phyloP scores from a whole-genome alignment of 1,140 invertebrate genomes.

The Drosophila chauvacae region DNA sequence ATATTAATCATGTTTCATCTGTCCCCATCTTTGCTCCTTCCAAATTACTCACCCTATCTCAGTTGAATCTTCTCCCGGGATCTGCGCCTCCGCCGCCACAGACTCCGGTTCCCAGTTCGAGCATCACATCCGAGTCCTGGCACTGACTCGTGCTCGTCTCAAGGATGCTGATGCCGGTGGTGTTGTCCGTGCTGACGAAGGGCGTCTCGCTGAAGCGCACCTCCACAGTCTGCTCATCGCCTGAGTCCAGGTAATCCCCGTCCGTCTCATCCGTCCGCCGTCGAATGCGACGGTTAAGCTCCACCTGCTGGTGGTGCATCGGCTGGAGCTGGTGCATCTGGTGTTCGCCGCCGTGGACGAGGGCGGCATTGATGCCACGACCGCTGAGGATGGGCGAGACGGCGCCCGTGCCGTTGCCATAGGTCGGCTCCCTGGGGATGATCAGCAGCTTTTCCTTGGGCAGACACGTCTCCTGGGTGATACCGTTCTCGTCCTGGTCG shows the following conservation, averaged over 20 bases:
- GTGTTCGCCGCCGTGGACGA: constrained; percentile 61
- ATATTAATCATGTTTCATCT: neutral
- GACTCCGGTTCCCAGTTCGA: constrained; percentile 29
- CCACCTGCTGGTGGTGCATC: constrained; percentile 55
- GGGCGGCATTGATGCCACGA: constrained; percentile 64
- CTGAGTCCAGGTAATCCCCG: constrained; percentile 68
- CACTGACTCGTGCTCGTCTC: constrained; percentile 55
- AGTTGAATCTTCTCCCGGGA: constrained; percentile 54
- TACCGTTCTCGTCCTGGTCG: constrained; percentile 75
- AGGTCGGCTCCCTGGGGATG: constrained; percentile 75
- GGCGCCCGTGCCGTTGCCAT: constrained; percentile 75
- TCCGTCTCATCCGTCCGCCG: constrained; percentile 68
- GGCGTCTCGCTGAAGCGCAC: constrained; percentile 80
- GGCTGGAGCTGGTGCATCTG: constrained; percentile 44
- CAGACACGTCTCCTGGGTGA: constrained; percentile 77
- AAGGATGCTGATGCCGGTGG: constrained; percentile 69
- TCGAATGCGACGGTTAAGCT: constrained; percentile 44
- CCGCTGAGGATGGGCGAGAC: constrained; percentile 73
- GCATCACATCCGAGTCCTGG: constrained; percentile 37
- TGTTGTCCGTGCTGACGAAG: constrained; percentile 80
- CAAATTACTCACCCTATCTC: constrained; percentile 72
- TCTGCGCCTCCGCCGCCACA: constrained; percentile 31
- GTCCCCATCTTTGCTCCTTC: neutral
- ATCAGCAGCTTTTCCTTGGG: constrained; percentile 77
- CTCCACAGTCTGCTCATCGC: constrained; percentile 80